Base-by-base conservation (phyloP, 2,797 vertebrate genomes). In the Glossophaga mutica region DNA sequence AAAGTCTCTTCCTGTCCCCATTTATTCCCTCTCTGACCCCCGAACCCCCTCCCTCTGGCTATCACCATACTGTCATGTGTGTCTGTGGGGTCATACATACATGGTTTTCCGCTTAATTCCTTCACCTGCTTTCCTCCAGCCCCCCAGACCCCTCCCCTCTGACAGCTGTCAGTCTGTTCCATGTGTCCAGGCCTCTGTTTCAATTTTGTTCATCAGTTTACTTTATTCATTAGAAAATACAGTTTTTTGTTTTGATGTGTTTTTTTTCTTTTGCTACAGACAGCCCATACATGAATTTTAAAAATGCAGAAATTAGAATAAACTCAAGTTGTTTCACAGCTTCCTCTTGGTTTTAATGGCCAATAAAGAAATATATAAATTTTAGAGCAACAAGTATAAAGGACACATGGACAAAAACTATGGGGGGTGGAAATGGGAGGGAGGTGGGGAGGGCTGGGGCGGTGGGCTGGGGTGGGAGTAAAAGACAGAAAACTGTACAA, bases 311-410 rank as follows among this genome's bases (percentile, higher is more conserved):
- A 93, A 68, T 78, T n/a, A 87, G 52, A 92, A 94, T 71, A 95
- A 95, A 92, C 68, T 90, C 48, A 93, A 91, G 83, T n/a, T n/a
- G 68, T 39, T 34, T 92, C 93, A 87, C 0, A 4, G 96, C 59
- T 92, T 96, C 81, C 73, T 93, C 68, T 90, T 77, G 34, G 24
- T 1, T 95, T 0, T 46, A 71, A 78, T 0, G 9, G 87, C 62
- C 68, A 95, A 83, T 79, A 95, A 70, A 92, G 16, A 62, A 88
- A 97, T 34, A 97, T 50, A 96, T 67, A 96, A 73, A 94, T 92
- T 82, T 86, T n/a, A n/a, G n/a, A n/a, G n/a, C n/a, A n/a, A n/a
- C n/a, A n/a, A n/a, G n/a, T n/a, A n/a, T n/a, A n/a, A n/a, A n/a
- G n/a, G n/a, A n/a, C n/a, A n/a, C n/a, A n/a, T n/a, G n/a, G n/a